phyloP scores from a whole-genome alignment of 1,140 invertebrate genomes.

The Drosophila oshimai region DNA sequence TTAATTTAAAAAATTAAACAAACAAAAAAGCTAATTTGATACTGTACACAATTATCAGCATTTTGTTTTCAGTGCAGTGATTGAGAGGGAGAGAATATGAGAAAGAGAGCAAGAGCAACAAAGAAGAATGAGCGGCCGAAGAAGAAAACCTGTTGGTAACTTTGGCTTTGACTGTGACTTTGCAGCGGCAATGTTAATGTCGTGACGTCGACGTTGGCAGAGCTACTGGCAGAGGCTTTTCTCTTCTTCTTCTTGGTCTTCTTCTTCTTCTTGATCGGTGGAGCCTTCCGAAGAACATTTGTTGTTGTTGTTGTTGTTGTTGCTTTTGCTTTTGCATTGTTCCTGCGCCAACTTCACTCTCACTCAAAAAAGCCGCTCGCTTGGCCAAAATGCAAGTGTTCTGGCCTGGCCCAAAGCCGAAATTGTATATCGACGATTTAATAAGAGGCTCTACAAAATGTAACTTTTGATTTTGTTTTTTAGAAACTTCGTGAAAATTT shows the following conservation, averaged over 20 bases:
- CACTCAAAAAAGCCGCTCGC: conserved; percentile 77
- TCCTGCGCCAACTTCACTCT: conserved; percentile 82
- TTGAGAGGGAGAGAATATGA: conserved; percentile 9
- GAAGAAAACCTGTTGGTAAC: conserved; percentile 57
- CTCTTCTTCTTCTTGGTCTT: not conserved
- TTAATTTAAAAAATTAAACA: too few relatives aligned
- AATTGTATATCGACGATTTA: too few relatives aligned
- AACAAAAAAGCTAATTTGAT: too few relatives aligned
- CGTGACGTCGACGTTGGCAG: conserved; percentile 39
- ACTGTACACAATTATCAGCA: not conserved
- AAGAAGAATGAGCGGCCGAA: not conserved
- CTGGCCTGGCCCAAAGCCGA: conserved; percentile 34
- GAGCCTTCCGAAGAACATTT: conserved; percentile 30
- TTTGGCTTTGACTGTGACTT: conserved; percentile 79
- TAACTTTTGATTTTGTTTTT: too few relatives aligned
- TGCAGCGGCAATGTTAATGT: conserved; percentile 55
- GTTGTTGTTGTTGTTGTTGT: conserved; percentile 17
- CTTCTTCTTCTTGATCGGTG: not conserved
- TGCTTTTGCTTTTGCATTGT: conserved; percentile 37
- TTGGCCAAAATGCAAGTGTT: conserved; percentile 71
- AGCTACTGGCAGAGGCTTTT: conserved; percentile 4
- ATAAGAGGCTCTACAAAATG: too few relatives aligned
- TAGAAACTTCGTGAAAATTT: too few relatives aligned
- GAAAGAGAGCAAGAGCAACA: conserved; percentile 2
- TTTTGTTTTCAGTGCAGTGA: not conserved